Conservation (phyloP, 2,888 invertebrate genomes). For the Brachylomia viminalis region DNA sequence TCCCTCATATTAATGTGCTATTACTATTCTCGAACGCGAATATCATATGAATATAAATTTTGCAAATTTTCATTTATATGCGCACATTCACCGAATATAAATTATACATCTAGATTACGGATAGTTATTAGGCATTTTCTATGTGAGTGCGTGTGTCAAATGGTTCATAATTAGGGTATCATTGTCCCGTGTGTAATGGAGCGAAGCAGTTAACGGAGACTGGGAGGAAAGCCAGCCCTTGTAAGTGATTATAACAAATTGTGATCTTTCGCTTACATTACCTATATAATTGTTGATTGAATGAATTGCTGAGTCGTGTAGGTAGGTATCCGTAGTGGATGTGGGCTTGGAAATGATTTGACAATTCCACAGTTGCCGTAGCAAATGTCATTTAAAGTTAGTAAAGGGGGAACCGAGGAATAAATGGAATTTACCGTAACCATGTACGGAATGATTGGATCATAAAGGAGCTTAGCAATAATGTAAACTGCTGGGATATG, state of each 20-base stretch:
- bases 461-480: conserved; percentile 23
- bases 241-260: conserved; percentile 87
- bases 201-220: conserved; percentile 75
- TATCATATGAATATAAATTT: conserved; percentile 66
- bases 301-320: conserved; percentile 56
- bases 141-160: conserved; percentile 84
- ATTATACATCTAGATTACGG: conserved; percentile 80
- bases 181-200: conserved; percentile 86
- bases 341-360: conserved; percentile 81
- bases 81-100: conserved; percentile 65
- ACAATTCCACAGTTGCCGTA: conserved; percentile 67
- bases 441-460: conserved; percentile 37
- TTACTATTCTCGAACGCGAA: conserved; percentile 71
- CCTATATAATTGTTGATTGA: conserved; percentile 65
- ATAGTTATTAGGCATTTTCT: conserved; percentile 78
- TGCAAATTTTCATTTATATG: conserved; percentile 54
- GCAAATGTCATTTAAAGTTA: conserved; percentile 53
- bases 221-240: conserved; percentile 75
- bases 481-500: neutral
- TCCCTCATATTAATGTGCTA: conserved; percentile 73
- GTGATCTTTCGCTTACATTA: conserved; percentile 81
- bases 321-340: conserved; percentile 69
- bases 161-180: conserved; percentile 88
- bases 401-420: conserved; percentile 22
- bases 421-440: conserved; percentile 30